phyloP scores from a whole-genome alignment of 2,113 vertebrate species.

The Gyps fulvus region DNA sequence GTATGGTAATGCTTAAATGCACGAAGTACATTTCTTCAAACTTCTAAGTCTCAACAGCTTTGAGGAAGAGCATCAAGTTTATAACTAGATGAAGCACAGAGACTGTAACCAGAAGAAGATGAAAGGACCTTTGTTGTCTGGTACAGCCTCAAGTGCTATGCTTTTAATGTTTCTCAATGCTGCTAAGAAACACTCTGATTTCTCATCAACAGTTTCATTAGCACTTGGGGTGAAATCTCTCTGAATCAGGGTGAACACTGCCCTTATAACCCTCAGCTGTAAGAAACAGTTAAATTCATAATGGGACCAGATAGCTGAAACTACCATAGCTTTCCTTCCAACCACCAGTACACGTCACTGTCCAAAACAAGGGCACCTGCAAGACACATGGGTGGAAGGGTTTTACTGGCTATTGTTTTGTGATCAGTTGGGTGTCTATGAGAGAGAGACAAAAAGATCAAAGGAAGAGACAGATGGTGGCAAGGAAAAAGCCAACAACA shows the following conservation, averaged over 20 bases:
- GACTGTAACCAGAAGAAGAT: not conserved
- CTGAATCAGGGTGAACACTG: not conserved
- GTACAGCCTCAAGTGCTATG: not conserved
- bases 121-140: constrained; percentile 15
- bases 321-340: not conserved
- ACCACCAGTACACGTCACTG: fast-evolving
- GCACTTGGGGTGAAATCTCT: not conserved
- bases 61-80: not conserved
- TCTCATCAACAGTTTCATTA: not conserved
- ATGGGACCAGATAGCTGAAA: not conserved
- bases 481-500: constrained; percentile 8
- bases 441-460: constrained; percentile 38
- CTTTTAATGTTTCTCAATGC: not conserved
- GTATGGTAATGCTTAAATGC: not conserved
- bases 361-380: constrained; percentile 8
- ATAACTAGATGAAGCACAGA: not conserved
- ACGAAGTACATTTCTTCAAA: not conserved
- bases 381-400: constrained; percentile 15
- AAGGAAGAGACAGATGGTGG: constrained; percentile 42
- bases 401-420: constrained; percentile 24
- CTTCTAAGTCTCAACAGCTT: not conserved
- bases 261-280: not conserved
- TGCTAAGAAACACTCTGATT: not conserved
- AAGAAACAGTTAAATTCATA: not conserved
- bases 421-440: constrained; percentile 19